Base-by-base conservation (phyloP, 1,140 invertebrate genomes). In the Tachypleus tridentatus region DNA sequence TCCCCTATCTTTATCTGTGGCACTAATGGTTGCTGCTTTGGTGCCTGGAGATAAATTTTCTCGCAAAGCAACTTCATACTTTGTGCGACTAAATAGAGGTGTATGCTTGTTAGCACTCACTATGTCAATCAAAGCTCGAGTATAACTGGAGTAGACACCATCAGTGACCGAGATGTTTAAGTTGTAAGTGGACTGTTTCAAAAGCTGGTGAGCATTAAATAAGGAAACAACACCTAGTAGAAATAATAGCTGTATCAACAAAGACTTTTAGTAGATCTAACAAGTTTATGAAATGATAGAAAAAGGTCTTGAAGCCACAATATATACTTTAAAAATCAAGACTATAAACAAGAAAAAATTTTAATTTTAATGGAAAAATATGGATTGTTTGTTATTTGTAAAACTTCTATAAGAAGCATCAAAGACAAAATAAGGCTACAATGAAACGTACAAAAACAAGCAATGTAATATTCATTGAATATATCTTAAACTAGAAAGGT, bases 151-250 rank as follows among this genome's bases (percentile, higher is more conserved):
- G 76, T 93, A 90, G 7, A 94, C 87, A 4, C 91, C 91, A 79
- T 97, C 93, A 51, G 89, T 92, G 29, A 91, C 91, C 1, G 89
- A 91, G 11, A 97, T 84, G 75, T 95, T 96, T 5, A 94, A 77
- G 68, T 85, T 78, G 67, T 84, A 85, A 58, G 60, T 61, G 58
- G 82, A 78, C 60, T 82, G 78, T 8, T 84, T 81, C 4, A 82
- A 81, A 58, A 86, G 84, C 70, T 84, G 82, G 57, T 84, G 82
- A 73, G 86, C 80, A 68, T 85, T 85, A 7, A 83, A 82, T 58
- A 89, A 70, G 5, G 81, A 79, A 11, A 91, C 80, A 54, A 88
- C 79, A 54, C 84, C 80, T 74, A 76, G n/a, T 8, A 54, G 53
- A 54, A 54, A 29, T 29, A 29, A 29, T 29, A 29, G 29, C 29